These are phyloP conservation scores for Lithodes maja DNA, from an alignment of 2,888 invertebrate genomes.

Conservation along the genomic window DNA sequence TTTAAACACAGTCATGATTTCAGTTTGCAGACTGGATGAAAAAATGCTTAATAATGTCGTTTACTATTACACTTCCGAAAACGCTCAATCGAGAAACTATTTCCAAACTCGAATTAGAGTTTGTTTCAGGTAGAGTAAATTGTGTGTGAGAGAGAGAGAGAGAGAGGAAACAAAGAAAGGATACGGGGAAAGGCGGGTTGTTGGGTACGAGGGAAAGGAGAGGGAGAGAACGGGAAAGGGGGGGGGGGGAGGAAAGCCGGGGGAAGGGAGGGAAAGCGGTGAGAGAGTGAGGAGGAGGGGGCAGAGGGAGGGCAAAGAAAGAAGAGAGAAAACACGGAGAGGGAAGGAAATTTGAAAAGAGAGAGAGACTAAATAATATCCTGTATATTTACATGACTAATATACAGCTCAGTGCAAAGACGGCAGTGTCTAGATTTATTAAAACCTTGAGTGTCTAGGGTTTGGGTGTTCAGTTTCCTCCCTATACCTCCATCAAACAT, in stretches of 20 bases:
- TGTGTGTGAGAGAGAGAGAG: slow-evolving; percentile 37
- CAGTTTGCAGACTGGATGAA: no score
- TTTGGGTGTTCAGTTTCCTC: no score
- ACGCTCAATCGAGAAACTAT: no score
- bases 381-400: no score
- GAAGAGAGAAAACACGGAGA: not conserved
- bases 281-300: not conserved
- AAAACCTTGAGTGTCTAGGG: no score
- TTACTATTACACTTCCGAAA: no score
- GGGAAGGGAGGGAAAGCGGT: not conserved
- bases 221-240: not conserved
- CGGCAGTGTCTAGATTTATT: no score
- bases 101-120: no score
- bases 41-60: no score
- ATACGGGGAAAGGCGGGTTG: not conserved
- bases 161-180: slow-evolving; percentile 35
- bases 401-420: no score
- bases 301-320: not conserved
- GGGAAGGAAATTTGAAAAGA: not conserved
- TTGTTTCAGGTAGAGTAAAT: not conserved
- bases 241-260: not conserved
- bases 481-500: no score
- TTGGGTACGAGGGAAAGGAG: not conserved
- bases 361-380: not conserved
- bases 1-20: no score